Conservation (phyloP, 2,888 invertebrate genomes). For the Pterostichus niger region DNA sequence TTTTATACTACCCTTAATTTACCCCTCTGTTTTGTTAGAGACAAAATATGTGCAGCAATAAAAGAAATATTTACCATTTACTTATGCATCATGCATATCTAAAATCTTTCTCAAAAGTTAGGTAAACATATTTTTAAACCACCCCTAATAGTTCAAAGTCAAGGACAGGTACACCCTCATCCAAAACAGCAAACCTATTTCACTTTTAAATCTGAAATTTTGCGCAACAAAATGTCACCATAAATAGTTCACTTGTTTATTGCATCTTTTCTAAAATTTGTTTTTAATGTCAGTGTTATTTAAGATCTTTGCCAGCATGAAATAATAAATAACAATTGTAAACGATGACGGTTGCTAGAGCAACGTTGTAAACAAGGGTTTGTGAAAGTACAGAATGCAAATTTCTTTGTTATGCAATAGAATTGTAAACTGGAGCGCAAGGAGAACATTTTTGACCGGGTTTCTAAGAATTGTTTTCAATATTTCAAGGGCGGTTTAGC, state of each 20-base stretch:
- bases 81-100: neutral
- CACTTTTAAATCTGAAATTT: conserved; percentile 34
- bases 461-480: conserved; percentile 49
- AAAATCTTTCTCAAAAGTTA: neutral
- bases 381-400: conserved; percentile 53
- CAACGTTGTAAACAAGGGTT: conserved; percentile 50
- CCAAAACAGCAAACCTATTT: conserved; percentile 10
- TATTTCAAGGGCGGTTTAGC: neutral
- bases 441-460: conserved; percentile 1
- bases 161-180: conserved; percentile 26
- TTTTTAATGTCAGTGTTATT: conserved; percentile 18
- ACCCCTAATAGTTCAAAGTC: conserved; percentile 12
- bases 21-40: too few species aligned
- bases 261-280: conserved; percentile 36
- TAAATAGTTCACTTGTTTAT: conserved; percentile 46
- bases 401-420: conserved; percentile 54
- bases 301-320: conserved; percentile 29
- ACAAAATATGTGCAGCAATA: too few species aligned
- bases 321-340: conserved; percentile 54
- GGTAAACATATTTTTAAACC: neutral
- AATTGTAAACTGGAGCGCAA: conserved; percentile 36
- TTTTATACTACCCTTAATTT: too few species aligned
- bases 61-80: too few species aligned
- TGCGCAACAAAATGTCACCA: conserved; percentile 43
- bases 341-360: conserved; percentile 18